Evolutionary conservation across 1,140 invertebrate species (phyloP).

Genomic region (Zaprionus camerounensis): DNA sequence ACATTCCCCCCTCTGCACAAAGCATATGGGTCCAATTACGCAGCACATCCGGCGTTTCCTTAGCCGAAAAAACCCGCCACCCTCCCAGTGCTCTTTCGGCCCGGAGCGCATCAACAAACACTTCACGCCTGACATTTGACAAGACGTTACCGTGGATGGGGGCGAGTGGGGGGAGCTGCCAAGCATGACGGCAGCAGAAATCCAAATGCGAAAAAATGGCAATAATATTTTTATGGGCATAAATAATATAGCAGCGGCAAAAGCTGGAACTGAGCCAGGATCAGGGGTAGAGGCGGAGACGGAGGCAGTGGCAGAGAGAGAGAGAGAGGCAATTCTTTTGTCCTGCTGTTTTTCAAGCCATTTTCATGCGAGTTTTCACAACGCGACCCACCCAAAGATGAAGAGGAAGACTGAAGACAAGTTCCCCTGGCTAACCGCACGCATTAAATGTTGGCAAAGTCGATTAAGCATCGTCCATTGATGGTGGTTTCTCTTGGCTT

Average conservation of each 20-base stretch:
- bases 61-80: conserved; percentile 6
- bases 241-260: conserved; percentile 69
- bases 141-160: conserved; percentile 49
- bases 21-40: conserved; percentile 82
- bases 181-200: conserved; percentile 57
- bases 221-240: conserved; percentile 83
- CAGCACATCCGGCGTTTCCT: conserved; percentile 70
- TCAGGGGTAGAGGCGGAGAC: background rate
- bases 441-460: conserved; percentile 79
- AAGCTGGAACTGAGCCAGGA: background rate
- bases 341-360: conserved; percentile 69
- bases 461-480: conserved; percentile 69
- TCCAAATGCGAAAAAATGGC: conserved; percentile 82
- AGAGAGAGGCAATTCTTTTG: background rate
- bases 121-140: conserved; percentile 83
- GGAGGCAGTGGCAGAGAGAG: background rate
- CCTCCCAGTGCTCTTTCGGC: background rate
- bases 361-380: conserved; percentile 51
- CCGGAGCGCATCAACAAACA: conserved; percentile 76
- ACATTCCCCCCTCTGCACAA: conserved; percentile 13
- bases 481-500: conserved; percentile 27
- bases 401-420: background rate
- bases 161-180: background rate
- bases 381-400: background rate
- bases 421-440: conserved; percentile 63